Evolutionary conservation across 23 tunicate genomes (phyloP).

Genomic region (Aplidium turbinatum): DNA sequence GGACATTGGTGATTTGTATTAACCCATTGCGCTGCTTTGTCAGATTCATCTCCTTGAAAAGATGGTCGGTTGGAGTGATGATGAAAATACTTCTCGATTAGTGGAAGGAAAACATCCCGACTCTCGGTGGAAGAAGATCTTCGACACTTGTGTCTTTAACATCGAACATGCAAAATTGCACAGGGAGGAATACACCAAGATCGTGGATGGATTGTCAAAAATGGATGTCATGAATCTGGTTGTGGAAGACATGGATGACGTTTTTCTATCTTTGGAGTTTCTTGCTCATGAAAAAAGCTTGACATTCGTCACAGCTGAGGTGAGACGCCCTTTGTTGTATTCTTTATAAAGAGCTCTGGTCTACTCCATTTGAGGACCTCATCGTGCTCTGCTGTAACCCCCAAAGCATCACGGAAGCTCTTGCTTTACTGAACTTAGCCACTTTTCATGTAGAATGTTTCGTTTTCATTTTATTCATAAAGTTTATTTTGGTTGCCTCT

Average conservation of each 20-base stretch:
- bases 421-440: too few species aligned
- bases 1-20: neutral
- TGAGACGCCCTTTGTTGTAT: neutral
- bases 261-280: constrained; percentile 14
- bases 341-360: neutral
- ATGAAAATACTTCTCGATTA: neutral
- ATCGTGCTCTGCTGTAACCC: too few species aligned
- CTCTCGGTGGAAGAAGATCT: neutral
- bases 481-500: neutral
- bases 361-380: neutral
- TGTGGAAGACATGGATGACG: constrained; percentile 3
- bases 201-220: too few species aligned
- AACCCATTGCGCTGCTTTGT: neutral
- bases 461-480: too few species aligned
- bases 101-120: neutral
- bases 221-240: neutral
- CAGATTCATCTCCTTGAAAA: constrained; percentile 6
- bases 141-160: neutral
- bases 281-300: neutral
- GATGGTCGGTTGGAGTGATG: constrained; percentile 20
- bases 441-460: too few species aligned
- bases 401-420: too few species aligned
- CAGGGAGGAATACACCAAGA: neutral
- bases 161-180: constrained; percentile 2
- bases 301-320: constrained; percentile 21